These are phyloP conservation scores for Nansenia antarctica DNA, from an alignment of 2,113 vertebrate genomes.

Conservation along the genomic window DNA sequence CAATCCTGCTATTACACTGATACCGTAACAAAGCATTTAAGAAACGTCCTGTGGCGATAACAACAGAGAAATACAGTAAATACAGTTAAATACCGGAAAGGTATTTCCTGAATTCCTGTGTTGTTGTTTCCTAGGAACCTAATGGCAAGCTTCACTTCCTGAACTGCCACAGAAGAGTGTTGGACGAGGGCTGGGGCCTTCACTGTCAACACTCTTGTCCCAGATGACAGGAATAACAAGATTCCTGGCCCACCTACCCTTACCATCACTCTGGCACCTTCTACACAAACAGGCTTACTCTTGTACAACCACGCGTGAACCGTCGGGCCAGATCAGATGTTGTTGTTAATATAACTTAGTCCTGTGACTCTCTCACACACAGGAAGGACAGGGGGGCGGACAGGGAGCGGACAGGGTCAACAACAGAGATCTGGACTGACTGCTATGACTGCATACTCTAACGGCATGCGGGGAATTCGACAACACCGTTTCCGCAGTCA, in stretches of 20 bases:
- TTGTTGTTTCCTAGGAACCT: no score
- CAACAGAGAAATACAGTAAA: no score
- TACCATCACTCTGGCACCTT: conserved; percentile 9
- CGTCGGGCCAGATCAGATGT: conserved; percentile 40
- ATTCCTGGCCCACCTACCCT: conserved; percentile 12
- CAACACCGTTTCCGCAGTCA: no score
- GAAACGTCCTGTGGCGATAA: conserved; percentile 14
- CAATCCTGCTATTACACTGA: conserved; percentile 17
- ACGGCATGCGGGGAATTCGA: conserved; percentile 52
- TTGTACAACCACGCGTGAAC: conserved; percentile 61
- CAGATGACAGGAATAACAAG: conserved; percentile 14
- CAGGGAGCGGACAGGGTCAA: no score
- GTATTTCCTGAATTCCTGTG: no score
- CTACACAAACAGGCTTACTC: conserved; percentile 53
- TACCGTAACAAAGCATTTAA: not conserved
- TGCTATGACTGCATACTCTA: conserved; percentile 37
- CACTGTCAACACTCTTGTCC: not conserved
- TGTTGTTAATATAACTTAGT: conserved; percentile 49
- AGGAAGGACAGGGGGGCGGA: no score
- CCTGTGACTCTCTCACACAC: conserved; percentile 21
- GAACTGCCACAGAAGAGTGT: not conserved
- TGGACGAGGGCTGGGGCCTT: not conserved
- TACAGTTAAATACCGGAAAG: no score
- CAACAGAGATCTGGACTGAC: conserved; percentile 24
- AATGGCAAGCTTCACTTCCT: not conserved